A percentile compares a stretch with the other conserved stretches of the same genome.
Conservation (phyloP, 2,797 vertebrate species). For the Cebuella pygmaea region DNA sequence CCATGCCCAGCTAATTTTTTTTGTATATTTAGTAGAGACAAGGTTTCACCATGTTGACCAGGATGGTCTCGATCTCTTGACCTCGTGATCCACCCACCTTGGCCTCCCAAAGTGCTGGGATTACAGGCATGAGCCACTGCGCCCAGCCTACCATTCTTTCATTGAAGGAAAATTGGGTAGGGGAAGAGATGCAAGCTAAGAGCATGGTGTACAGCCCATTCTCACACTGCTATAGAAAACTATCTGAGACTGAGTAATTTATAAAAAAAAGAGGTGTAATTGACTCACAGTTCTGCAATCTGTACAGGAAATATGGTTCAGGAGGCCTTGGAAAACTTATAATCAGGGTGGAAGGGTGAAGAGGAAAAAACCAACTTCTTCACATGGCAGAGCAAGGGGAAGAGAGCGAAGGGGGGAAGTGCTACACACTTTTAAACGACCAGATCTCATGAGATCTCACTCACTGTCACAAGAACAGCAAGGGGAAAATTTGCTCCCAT, state of each 20-base stretch:
- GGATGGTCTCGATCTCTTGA: too few relatives aligned
- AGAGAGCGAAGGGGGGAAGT: not conserved
- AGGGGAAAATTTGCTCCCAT: not conserved
- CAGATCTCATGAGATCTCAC: not conserved
- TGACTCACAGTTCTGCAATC: not conserved
- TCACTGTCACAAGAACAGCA: not conserved
- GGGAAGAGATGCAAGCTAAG: not conserved
- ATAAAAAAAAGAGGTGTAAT: not conserved
- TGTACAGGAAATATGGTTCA: not conserved
- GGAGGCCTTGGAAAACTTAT: not conserved
- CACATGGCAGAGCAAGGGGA: not conserved
- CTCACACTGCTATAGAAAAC: not conserved
- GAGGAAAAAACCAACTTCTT: not conserved
- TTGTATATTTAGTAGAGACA: too few relatives aligned
- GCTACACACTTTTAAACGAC: not conserved
- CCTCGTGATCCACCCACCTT: too few relatives aligned
- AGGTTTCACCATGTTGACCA: too few relatives aligned
- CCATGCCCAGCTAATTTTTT: too few relatives aligned
- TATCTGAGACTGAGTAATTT: not conserved
- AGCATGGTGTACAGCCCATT: not conserved
- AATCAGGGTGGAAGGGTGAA: not conserved
- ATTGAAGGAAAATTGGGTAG: not conserved
- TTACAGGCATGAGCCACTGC: too few relatives aligned
- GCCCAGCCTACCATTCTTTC: not conserved
- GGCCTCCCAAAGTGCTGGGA: too few relatives aligned